These are phyloP conservation scores for Nothoprocta perdicaria DNA, from an alignment of 2,113 vertebrate species.

Conservation along the genomic window DNA sequence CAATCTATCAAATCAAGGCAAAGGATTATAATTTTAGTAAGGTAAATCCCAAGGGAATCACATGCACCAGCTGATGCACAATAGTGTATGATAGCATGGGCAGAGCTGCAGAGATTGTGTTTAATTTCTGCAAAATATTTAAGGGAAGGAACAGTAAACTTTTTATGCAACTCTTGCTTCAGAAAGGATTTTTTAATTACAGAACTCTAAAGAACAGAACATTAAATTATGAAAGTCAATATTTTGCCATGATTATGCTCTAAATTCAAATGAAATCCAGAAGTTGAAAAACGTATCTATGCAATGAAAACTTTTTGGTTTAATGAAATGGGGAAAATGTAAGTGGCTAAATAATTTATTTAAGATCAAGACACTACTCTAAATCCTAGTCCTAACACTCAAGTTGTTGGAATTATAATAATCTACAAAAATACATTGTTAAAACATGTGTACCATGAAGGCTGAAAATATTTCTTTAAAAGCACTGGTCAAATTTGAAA, in stretches of 20 bases:
- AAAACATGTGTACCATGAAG: neutral
- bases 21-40: conserved; percentile 60
- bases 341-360: neutral
- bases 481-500: neutral
- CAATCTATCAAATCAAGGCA: conserved; percentile 66
- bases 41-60: conserved; percentile 48
- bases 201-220: neutral
- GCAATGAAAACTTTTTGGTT: neutral
- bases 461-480: neutral
- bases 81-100: neutral
- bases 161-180: neutral
- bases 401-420: neutral
- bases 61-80: conserved; percentile 29
- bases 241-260: neutral
- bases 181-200: conserved; percentile 1
- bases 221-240: neutral
- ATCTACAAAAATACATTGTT: neutral
- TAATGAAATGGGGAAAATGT: neutral
- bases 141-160: neutral
- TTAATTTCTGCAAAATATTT: conserved; percentile 28
- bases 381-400: neutral
- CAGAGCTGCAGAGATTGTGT: neutral
- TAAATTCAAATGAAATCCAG: conserved; percentile 1
- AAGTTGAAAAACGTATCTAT: neutral
- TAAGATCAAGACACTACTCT: neutral